Evolutionary conservation across 2,113 vertebrate genomes (phyloP).

Genomic region (Sturnus vulgaris): DNA sequence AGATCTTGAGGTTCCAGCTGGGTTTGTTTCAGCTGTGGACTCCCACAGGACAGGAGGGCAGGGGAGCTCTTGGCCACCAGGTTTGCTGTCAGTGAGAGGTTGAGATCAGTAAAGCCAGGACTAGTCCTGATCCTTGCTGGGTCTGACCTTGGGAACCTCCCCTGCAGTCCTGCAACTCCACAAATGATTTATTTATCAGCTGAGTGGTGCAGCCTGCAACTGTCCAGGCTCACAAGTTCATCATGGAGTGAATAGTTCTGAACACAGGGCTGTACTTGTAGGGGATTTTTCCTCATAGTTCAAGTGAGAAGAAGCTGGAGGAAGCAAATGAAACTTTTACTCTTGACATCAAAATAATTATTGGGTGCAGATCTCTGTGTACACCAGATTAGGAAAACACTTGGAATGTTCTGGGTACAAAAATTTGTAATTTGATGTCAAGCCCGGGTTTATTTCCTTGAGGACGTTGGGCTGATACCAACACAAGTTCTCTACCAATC

Average conservation of each 20-base stretch:
- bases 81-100: background rate
- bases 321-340: background rate
- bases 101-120: background rate
- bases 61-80: background rate
- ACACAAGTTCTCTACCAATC: background rate
- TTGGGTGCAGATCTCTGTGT: background rate
- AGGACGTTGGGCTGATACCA: background rate
- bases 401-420: background rate
- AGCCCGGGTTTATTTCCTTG: conserved; percentile 31
- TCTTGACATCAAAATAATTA: background rate
- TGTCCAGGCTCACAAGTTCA: background rate
- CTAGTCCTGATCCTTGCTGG: background rate
- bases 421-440: background rate
- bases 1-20: background rate
- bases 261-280: accelerated
- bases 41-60: background rate
- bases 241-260: background rate
- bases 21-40: background rate
- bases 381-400: background rate
- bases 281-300: background rate
- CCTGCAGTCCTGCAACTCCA: too few species aligned
- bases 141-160: background rate
- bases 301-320: background rate
- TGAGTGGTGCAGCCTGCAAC: background rate
- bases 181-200: background rate